Percentiles rank a stretch among this genome's conserved stretches.
Conservation (phyloP, 2,888 invertebrate species). For the Chromoteleia sp. region DNA sequence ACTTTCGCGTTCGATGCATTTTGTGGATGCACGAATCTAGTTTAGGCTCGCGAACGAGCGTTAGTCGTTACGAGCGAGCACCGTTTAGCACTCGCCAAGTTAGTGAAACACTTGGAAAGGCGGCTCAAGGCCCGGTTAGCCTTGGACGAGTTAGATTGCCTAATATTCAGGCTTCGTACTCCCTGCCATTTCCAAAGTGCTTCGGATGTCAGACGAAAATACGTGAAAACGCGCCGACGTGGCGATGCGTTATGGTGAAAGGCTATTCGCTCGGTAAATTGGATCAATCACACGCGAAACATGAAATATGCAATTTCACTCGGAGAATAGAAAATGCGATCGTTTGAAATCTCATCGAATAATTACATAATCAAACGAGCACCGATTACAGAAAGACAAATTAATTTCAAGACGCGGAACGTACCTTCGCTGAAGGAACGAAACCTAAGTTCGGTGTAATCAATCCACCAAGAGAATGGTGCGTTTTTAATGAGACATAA, state of each 20-base stretch:
- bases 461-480: conserved; percentile 9
- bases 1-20: conserved; percentile 15
- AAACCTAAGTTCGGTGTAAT: conserved; percentile 26
- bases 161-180: conserved; percentile 81
- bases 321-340: conserved; percentile 47
- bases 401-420: conserved; percentile 42
- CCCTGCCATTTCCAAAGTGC: conserved; percentile 66
- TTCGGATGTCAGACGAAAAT: conserved; percentile 59
- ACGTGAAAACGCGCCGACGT: conserved; percentile 69
- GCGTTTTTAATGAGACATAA: conserved; percentile 10
- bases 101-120: conserved; percentile 83
- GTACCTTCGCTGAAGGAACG: conserved; percentile 6
- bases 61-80: conserved; percentile 69
- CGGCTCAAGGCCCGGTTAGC: conserved; percentile 83
- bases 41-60: conserved; percentile 42
- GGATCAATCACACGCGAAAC: conserved; percentile 54
- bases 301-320: conserved; percentile 47
- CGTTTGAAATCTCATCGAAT: conserved; percentile 49
- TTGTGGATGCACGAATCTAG: conserved; percentile 53
- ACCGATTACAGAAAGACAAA: conserved; percentile 54
- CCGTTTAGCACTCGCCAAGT: conserved; percentile 71
- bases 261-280: conserved; percentile 35
- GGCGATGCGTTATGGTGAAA: conserved; percentile 37
- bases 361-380: conserved; percentile 54
- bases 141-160: conserved; percentile 84